Evolutionary conservation across 2,113 vertebrate genomes (phyloP).

Genomic region (Phaethon lepturus): DNA sequence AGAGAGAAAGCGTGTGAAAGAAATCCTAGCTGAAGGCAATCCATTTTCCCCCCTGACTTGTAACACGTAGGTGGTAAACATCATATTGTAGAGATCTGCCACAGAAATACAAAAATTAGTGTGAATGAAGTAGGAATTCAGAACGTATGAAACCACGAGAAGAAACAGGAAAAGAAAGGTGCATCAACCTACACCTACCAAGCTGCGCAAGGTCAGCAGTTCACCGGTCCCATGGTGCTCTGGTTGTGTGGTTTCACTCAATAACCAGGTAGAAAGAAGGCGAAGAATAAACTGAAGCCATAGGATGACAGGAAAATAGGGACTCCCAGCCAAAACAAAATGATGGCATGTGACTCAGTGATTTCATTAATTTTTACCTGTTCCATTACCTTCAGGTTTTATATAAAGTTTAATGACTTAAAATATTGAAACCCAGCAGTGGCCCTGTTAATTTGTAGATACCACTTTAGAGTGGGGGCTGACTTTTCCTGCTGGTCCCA

Average conservation of each 20-base stretch:
- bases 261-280: neutral
- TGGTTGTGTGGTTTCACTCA: neutral
- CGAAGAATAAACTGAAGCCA: neutral
- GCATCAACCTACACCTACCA: neutral
- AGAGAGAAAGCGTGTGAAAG: neutral
- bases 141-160: neutral
- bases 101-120: neutral
- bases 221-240: neutral
- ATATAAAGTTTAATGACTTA: neutral
- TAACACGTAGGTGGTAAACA: neutral
- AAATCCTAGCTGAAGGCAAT: neutral
- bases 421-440: neutral
- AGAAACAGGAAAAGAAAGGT: conserved; percentile 15
- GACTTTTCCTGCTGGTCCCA: neutral
- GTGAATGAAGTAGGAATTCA: neutral
- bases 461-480: neutral
- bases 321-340: neutral
- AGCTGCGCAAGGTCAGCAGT: neutral
- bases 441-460: neutral
- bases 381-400: neutral
- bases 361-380: neutral
- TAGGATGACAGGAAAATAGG: neutral
- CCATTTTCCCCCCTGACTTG: neutral
- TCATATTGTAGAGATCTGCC: neutral
- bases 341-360: neutral